These are phyloP conservation scores for Pipistrellus pygmaeus DNA, from an alignment of 2,797 vertebrate genomes.

Conservation along the genomic window DNA sequence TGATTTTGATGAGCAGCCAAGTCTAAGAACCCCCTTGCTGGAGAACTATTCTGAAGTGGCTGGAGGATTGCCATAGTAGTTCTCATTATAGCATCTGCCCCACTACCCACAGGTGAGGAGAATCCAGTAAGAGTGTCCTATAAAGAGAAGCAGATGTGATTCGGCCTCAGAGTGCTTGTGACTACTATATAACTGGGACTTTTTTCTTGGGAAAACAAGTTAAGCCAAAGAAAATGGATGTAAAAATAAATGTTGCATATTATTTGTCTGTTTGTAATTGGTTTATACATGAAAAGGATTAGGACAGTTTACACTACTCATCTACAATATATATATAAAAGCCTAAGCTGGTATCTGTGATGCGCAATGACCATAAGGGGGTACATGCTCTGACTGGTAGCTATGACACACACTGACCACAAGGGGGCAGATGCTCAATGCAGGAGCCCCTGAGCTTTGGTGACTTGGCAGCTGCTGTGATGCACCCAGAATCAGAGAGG, in stretches of 20 bases:
- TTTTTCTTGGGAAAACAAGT: neutral
- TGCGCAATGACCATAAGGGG: no score
- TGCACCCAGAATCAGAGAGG: no score
- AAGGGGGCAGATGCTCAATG: no score
- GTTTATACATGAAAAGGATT: neutral
- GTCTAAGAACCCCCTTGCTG: slow-evolving; percentile 21
- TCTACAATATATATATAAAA: no score
- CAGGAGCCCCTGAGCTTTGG: no score
- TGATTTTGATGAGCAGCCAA: slow-evolving; percentile 61
- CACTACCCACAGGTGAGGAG: neutral
- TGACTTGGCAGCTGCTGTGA: no score
- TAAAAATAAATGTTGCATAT: neutral
- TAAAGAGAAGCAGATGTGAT: neutral
- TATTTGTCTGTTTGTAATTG: neutral
- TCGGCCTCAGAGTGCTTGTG: neutral
- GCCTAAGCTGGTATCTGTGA: no score
- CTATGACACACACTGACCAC: no score
- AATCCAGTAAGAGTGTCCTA: neutral
- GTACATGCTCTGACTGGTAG: no score
- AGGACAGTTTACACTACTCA: neutral
- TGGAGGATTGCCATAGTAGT: neutral
- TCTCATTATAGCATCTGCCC: slow-evolving; percentile 14
- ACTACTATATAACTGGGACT: neutral
- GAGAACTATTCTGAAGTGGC: neutral
- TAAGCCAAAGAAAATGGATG: neutral